Base-by-base conservation (phyloP, 2,888 invertebrate genomes). In the Drosophila anceps region DNA sequence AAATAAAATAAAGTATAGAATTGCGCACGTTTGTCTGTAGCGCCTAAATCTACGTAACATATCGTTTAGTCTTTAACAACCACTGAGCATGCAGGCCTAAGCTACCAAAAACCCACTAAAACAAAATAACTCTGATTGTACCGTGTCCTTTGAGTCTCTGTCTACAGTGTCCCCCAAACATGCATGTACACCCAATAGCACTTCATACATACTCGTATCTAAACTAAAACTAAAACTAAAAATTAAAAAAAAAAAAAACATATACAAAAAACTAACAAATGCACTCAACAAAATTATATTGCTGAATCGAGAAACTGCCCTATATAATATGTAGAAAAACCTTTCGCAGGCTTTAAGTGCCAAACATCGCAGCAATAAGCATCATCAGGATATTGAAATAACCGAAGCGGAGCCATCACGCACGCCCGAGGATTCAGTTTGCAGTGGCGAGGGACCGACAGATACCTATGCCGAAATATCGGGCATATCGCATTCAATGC, bases 361-460 rank as follows among this genome's bases (percentile, higher is more conserved):
- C 86, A 95, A 95, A 82, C 85, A 95, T 94, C 92, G 95, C 93
- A 92, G 94, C 93, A 92, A 92, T 93, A 92, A 94, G 83, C 93
- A 92, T 69, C 93, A 94, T 93, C 95, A 95, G 91, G 95, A 94
- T 79, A 94, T 94, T 78, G 96, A 96, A 92, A 94, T 95, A 65
- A 95, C 95, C 77, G 96, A 96, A 92, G 95, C 95, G 20, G 97
- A 97, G 93, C 96, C 96, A 59, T 97, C 97, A 27, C 95, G 96
- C 78, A 97, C 97, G 20, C 97, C 97, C 13, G 98, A 98, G 93
- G 98, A 98, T 93, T 97, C 97, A 1, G 97, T 97, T 48, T 98
- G 97, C 93, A 97, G 97, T 87, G 96, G 95, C 80, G 98, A 98
- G 93, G 98, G 97, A 4, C 96, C 96, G 70, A 96, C 96, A 75